phyloP scores from a whole-genome alignment of 2,113 vertebrate genomes.

The Proteles cristata region DNA sequence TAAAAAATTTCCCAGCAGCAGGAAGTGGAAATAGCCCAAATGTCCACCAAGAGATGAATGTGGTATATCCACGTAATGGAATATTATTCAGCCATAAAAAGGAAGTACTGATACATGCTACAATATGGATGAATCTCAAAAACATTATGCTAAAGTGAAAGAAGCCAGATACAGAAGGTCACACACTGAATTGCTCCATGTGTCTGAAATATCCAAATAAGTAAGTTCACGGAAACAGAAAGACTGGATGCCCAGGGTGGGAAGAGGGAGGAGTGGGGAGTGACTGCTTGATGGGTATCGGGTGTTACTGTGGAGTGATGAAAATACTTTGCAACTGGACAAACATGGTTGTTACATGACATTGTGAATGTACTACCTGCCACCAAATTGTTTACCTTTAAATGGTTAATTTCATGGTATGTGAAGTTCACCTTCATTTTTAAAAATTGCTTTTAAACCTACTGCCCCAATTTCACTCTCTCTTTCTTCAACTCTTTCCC shows the following conservation, averaged over 20 bases:
- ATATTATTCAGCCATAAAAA: background rate
- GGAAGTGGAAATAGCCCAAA: background rate
- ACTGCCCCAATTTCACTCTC: background rate
- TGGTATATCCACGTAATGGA: background rate
- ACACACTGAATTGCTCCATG: background rate
- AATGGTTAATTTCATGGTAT: background rate
- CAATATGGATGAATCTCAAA: background rate
- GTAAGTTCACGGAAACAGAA: background rate
- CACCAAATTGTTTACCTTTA: background rate
- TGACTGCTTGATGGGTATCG: background rate
- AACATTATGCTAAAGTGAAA: background rate
- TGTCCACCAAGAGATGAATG: background rate
- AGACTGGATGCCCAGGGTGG: background rate
- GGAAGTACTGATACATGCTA: background rate
- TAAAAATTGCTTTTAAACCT: background rate
- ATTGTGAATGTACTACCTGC: background rate
- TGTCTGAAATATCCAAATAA: background rate
- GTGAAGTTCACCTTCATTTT: background rate
- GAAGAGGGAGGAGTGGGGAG: background rate
- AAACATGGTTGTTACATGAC: background rate
- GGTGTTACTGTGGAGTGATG: background rate
- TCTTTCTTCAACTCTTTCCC: background rate
- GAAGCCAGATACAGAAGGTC: background rate
- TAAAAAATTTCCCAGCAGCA: background rate
- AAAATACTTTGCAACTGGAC: background rate